phyloP scores from a whole-genome alignment of 2,888 invertebrate genomes.

The Chaetogeoica ovagalla region DNA sequence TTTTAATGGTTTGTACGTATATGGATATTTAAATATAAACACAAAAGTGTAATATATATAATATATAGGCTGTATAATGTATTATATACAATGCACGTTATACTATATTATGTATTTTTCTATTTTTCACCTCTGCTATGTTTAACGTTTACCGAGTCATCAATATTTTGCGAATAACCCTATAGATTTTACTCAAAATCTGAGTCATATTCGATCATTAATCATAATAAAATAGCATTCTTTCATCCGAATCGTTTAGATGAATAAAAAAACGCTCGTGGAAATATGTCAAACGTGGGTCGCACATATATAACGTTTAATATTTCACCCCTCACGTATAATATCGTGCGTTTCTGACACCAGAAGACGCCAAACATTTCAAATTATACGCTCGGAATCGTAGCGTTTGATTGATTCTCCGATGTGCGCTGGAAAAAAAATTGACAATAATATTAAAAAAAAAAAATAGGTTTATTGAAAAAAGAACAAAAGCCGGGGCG shows the following conservation, averaged over 20 bases:
- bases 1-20: no score
- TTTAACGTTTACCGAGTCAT: conserved; percentile 13
- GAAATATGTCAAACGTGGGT: conserved; percentile 33
- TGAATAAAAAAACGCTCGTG: not conserved
- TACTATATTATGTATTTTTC: not conserved
- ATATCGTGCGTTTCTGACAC: conserved; percentile 1
- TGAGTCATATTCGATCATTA: conserved; percentile 5
- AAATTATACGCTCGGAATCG: not conserved
- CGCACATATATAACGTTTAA: conserved; percentile 4
- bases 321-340: conserved; percentile 26
- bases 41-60: not conserved
- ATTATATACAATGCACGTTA: not conserved
- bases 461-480: no score
- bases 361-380: conserved; percentile 16
- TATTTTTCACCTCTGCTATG: not conserved
- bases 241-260: conserved; percentile 22
- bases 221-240: conserved; percentile 33
- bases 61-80: not conserved
- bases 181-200: conserved; percentile 10
- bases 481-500: no score
- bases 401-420: conserved; percentile 22
- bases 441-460: no score
- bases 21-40: not conserved
- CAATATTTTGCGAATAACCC: conserved; percentile 6
- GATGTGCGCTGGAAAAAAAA: not conserved